Evolutionary conservation across 1,140 invertebrate species (phyloP).

Genomic region (Cydia strobilella): DNA sequence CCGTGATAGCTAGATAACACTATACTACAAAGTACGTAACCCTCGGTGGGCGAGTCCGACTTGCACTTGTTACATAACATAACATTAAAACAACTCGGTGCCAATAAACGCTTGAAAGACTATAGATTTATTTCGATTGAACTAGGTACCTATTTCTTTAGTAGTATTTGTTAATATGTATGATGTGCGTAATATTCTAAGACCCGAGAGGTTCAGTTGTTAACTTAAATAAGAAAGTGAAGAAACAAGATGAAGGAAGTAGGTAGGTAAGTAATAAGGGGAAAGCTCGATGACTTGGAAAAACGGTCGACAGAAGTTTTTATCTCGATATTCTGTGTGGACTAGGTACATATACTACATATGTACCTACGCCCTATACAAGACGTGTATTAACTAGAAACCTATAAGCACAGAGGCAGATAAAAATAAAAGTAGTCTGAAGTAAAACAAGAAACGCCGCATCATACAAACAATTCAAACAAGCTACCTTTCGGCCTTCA

Average conservation of each 20-base stretch:
- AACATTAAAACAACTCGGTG: no score
- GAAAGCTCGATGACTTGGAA: conserved; percentile 5
- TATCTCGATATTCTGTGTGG: no score
- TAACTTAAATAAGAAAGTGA: background rate
- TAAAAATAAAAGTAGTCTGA: no score
- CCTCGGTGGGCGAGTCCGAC: no score
- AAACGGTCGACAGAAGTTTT: background rate
- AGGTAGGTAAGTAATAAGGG: background rate
- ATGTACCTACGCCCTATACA: no score
- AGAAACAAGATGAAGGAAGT: background rate
- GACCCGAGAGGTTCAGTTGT: background rate
- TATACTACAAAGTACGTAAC: no score
- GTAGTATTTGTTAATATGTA: background rate
- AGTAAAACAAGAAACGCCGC: background rate
- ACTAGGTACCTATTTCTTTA: background rate
- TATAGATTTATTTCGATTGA: background rate
- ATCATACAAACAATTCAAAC: background rate
- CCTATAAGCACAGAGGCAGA: background rate
- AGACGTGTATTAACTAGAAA: background rate
- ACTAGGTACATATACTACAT: no score
- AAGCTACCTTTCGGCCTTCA: background rate
- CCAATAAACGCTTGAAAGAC: background rate
- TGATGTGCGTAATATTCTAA: background rate
- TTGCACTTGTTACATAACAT: no score
- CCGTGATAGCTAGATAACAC: no score